Conservation (phyloP, 2,888 invertebrate genomes). For the Salticus scenicus region DNA sequence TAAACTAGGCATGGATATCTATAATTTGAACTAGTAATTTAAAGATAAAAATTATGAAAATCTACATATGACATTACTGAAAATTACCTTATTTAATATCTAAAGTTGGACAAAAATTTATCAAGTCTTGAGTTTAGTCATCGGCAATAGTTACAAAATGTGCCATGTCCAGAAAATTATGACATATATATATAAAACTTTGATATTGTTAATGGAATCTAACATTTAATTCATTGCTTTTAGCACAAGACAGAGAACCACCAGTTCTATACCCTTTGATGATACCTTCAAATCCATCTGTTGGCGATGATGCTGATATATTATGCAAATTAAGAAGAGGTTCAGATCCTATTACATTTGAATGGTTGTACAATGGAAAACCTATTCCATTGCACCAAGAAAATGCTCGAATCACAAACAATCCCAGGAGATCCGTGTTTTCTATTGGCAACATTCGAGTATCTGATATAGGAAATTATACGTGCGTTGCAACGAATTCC, state of each 20-base stretch:
- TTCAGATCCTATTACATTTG: constrained; percentile 33
- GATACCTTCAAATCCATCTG: constrained; percentile 41
- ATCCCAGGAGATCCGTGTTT: constrained; percentile 21
- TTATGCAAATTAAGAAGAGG: constrained; percentile 55
- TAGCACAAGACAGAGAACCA: constrained; percentile 27
- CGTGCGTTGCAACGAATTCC: constrained; percentile 42
- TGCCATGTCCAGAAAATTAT: too few species aligned
- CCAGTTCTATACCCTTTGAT: constrained; percentile 51
- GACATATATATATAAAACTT: too few species aligned
- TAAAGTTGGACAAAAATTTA: too few species aligned
- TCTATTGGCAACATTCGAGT: constrained; percentile 43
- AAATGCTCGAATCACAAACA: not conserved
- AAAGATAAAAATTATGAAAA: too few species aligned
- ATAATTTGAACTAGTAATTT: too few species aligned
- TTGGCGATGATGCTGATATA: constrained; percentile 54
- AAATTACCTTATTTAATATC: too few species aligned
- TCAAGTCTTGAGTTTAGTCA: too few species aligned
- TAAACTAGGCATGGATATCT: too few species aligned
- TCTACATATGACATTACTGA: too few species aligned
- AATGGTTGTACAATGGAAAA: constrained; percentile 54
- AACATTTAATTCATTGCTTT: too few species aligned
- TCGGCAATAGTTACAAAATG: too few species aligned
- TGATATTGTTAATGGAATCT: too few species aligned
- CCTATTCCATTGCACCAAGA: not conserved
- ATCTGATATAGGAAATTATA: constrained; percentile 64